Conservation (phyloP, 2,113 vertebrate species). For the Agapornis roseicollis region DNA sequence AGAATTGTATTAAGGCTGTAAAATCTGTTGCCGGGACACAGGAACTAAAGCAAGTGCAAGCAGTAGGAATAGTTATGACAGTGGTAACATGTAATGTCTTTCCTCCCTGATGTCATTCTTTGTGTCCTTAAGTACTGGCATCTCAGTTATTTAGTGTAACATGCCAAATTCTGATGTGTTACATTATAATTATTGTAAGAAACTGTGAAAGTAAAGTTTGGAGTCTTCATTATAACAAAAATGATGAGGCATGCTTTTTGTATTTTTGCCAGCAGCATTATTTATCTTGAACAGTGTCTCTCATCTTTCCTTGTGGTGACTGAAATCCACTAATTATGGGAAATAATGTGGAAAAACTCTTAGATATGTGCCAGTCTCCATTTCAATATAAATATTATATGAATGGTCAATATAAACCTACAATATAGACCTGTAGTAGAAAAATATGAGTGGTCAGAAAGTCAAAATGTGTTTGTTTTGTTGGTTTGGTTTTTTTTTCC, state of each 20-base stretch:
- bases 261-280: neutral
- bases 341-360: neutral
- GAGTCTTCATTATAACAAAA: neutral
- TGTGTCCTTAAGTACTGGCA: neutral
- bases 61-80: neutral
- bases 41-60: neutral
- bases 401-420: neutral
- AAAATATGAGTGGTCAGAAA: neutral
- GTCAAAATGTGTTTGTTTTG: neutral
- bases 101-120: neutral
- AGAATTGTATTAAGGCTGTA: neutral
- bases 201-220: neutral
- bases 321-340: neutral
- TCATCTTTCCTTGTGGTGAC: neutral
- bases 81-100: neutral
- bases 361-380: neutral
- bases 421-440: neutral
- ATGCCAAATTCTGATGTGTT: neutral
- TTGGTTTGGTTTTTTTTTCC: neutral
- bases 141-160: neutral
- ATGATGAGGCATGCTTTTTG: neutral
- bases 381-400: neutral
- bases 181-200: neutral
- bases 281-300: neutral
- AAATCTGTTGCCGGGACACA: neutral